These are phyloP conservation scores for Botia kubotai DNA, from an alignment of 2,797 vertebrate species.

Conservation along the genomic window DNA sequence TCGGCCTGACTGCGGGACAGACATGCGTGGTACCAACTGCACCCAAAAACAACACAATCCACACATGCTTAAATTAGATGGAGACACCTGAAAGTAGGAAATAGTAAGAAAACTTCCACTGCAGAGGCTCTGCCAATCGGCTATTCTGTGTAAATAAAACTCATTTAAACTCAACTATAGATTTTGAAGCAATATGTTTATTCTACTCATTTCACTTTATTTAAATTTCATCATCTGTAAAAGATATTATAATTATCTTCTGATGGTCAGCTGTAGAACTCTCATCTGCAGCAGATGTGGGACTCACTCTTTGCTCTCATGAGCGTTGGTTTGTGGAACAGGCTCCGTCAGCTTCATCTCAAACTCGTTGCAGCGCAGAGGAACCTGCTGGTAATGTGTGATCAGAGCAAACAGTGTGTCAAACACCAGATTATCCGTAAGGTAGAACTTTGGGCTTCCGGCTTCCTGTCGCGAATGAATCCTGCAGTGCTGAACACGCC, in stretches of 20 bases:
- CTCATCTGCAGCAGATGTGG: too few relatives aligned
- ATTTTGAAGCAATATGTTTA: too few relatives aligned
- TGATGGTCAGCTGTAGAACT: too few relatives aligned
- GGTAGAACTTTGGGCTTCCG: conserved; percentile 95
- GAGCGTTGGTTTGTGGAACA: conserved; percentile 96
- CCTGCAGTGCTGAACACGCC: conserved; percentile 96
- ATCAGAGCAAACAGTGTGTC: conserved; percentile 97
- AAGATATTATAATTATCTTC: too few relatives aligned
- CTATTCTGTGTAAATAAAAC: too few relatives aligned
- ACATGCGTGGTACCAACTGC: conserved; percentile 96
- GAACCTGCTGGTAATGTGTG: conserved; percentile 97
- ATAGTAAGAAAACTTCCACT: too few relatives aligned
- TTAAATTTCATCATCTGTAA: too few relatives aligned
- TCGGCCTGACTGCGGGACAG: conserved; percentile 92
- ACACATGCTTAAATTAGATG: conserved; percentile 1
- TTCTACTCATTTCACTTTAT: too few relatives aligned
- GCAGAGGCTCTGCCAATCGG: too few relatives aligned
- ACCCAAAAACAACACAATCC: conserved; percentile 26
- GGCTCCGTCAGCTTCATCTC: conserved; percentile 99
- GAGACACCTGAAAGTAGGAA: too few relatives aligned
- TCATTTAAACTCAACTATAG: too few relatives aligned
- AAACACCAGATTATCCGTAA: conserved; percentile 98
- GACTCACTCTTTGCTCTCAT: conserved; percentile 98
- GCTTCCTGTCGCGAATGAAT: conserved; percentile 98
- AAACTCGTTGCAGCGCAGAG: conserved; percentile 97